Conservation (phyloP, 2,888 invertebrate species). For the Hymenopus coronatus region DNA sequence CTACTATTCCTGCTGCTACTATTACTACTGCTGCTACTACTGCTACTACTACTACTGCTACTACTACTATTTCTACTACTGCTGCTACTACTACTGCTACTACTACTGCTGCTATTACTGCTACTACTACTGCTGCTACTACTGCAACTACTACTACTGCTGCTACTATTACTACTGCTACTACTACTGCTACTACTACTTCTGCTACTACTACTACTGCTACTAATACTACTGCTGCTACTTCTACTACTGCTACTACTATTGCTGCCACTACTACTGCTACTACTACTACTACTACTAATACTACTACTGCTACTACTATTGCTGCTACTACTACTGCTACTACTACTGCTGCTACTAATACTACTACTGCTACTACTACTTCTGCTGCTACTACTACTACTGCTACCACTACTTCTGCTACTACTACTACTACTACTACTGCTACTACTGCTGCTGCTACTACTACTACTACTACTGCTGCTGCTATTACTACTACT, state of each 20-base stretch:
- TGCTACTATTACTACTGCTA: neutral
- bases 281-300: neutral
- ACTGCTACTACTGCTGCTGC: neutral
- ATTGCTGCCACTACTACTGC: neutral
- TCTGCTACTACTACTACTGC: neutral
- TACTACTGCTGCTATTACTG: too few species aligned
- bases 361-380: neutral
- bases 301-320: neutral
- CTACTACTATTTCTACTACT: too few species aligned
- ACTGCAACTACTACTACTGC: neutral
- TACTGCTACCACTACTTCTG: neutral
- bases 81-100: too few species aligned
- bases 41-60: too few species aligned
- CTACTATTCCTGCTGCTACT: too few species aligned
- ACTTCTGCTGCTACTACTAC: too few species aligned
- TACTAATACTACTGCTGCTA: neutral
- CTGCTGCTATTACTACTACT: neutral
- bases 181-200: neutral
- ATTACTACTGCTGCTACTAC: too few species aligned
- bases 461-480: neutral
- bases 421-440: neutral
- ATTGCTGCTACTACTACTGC: neutral
- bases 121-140: too few species aligned
- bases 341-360: neutral
- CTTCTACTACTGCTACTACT: neutral